Conservation (phyloP, 2,113 vertebrate genomes). For the Scytalopus superciliaris region DNA sequence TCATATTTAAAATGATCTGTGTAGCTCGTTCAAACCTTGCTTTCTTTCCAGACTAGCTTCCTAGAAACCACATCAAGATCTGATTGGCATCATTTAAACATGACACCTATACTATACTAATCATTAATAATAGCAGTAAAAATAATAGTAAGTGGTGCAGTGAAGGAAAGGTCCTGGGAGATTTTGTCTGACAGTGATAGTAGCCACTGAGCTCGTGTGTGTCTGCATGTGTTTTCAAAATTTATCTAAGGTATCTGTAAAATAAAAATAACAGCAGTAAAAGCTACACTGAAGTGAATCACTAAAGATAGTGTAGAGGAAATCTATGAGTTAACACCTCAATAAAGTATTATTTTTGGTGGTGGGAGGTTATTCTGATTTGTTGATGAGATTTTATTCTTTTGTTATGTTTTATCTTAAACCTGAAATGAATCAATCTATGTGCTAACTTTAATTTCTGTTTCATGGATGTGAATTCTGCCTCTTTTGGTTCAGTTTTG, state of each 20-base stretch:
- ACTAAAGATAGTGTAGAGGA: not conserved
- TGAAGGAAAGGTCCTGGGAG: constrained; percentile 6
- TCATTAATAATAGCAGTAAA: constrained; percentile 43
- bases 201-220: not conserved
- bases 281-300: not conserved
- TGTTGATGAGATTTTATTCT: constrained; percentile 10
- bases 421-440: constrained; percentile 20
- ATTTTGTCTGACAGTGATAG: not conserved
- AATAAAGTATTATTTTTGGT: not conserved
- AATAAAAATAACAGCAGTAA: constrained; percentile 15
- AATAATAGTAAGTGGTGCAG: constrained; percentile 15
- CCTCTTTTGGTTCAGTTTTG: not conserved
- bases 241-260: not conserved
- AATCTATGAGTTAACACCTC: not conserved
- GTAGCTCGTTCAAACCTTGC: not conserved
- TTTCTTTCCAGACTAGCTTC: constrained; percentile 39
- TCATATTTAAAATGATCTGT: not conserved
- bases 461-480: not conserved
- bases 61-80: constrained; percentile 42
- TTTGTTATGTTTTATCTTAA: not conserved
- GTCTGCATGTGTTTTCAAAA: not conserved
- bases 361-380: not conserved
- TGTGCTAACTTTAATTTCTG: not conserved
- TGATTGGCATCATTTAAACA: constrained; percentile 25
- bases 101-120: not conserved